Percentiles rank a stretch among this genome's conserved stretches.
phyloP scores from a whole-genome alignment of 1,140 invertebrate species.

The Musca vetustissima region DNA sequence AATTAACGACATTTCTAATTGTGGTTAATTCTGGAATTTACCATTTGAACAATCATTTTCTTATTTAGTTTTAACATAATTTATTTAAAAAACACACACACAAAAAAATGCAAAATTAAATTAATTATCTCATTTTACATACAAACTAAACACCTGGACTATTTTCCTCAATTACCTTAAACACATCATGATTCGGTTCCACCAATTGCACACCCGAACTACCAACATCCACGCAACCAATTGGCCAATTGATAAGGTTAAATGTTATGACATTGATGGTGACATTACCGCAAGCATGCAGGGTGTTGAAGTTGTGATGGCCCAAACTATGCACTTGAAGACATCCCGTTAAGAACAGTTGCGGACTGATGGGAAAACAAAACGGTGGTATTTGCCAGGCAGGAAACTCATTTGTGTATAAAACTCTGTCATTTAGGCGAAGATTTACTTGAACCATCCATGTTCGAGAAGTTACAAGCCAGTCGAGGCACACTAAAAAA shows the following conservation, averaged over 20 bases:
- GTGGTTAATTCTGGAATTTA: too few species aligned
- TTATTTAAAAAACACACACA: too few species aligned
- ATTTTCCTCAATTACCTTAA: background rate
- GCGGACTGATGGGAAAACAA: conserved; percentile 14
- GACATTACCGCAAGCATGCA: conserved; percentile 17
- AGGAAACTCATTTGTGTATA: conserved; percentile 8
- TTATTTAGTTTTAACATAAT: too few species aligned
- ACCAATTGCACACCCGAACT: conserved; percentile 3
- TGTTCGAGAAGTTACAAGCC: background rate
- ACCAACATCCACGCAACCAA: conserved; percentile 20
- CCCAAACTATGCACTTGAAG: conserved; percentile 1
- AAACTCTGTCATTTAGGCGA: conserved; percentile 1
- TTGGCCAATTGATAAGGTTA: conserved; percentile 3
- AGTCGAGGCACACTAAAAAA: conserved; percentile 17
- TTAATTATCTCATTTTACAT: too few species aligned
- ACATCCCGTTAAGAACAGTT: conserved; percentile 5
- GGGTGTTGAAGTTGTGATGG: background rate
- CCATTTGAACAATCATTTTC: too few species aligned
- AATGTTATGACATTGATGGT: conserved; percentile 6
- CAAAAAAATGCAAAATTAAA: too few species aligned
- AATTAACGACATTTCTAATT: too few species aligned
- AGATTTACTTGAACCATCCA: background rate
- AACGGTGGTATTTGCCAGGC: conserved; percentile 18
- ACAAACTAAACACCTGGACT: too few species aligned
- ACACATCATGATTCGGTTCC: conserved; percentile 1